phyloP scores from a whole-genome alignment of 1,140 invertebrate genomes.

The Cyclargus thomasi region DNA sequence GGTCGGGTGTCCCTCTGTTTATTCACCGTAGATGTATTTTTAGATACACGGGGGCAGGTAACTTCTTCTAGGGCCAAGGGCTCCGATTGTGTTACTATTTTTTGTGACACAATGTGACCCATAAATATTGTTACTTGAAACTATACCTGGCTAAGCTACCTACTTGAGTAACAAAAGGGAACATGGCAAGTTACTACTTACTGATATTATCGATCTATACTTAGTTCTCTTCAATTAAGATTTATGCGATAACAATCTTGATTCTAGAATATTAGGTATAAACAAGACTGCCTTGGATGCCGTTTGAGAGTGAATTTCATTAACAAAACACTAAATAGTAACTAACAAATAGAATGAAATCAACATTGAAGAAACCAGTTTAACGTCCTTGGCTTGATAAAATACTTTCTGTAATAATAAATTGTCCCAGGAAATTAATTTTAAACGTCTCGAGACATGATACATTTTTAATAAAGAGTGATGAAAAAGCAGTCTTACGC shows the following conservation, averaged over 20 bases:
- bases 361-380: background rate
- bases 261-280: background rate
- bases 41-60: conserved; percentile 65
- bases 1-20: conserved; percentile 42
- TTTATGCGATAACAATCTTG: background rate
- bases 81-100: conserved; percentile 30
- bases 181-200: too few species aligned
- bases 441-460: background rate
- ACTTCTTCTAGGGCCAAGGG: conserved; percentile 57
- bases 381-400: background rate
- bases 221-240: background rate
- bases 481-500: too few species aligned
- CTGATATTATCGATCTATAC: background rate
- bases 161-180: too few species aligned
- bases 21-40: conserved; percentile 66
- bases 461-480: too few species aligned
- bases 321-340: background rate
- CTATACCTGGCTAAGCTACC: background rate
- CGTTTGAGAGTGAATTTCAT: conserved; percentile 10
- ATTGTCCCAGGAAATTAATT: background rate
- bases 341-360: background rate
- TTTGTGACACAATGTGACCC: background rate
- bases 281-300: conserved; percentile 1
- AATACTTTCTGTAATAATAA: background rate
- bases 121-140: background rate